Conservation (phyloP, 92 coral and sea anemone species). For the Chrysogorgia sp. region DNA sequence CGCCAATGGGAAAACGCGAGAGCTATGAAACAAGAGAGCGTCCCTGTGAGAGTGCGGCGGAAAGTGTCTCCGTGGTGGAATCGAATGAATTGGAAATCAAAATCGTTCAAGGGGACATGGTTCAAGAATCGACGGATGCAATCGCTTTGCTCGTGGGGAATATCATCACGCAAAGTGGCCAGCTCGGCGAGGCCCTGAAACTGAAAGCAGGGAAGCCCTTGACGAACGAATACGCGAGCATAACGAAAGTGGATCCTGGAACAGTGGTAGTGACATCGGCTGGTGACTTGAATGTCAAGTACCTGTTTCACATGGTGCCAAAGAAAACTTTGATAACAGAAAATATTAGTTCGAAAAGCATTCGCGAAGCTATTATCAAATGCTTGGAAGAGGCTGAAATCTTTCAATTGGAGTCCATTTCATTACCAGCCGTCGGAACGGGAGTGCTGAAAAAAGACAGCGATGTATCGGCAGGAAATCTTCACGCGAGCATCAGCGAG, state of each 20-base stretch:
- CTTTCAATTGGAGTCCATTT: slow-evolving; percentile 17
- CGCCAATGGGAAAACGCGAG: too few relatives aligned
- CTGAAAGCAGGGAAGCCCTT: slow-evolving; percentile 7
- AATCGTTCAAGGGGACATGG: slow-evolving; percentile 34
- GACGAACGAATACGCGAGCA: neutral
- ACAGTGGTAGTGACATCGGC: slow-evolving; percentile 31
- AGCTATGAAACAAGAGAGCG: too few relatives aligned
- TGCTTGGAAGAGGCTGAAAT: slow-evolving; percentile 33
- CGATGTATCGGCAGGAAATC: slow-evolving; percentile 28
- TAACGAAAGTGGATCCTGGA: slow-evolving; percentile 13
- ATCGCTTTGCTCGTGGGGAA: slow-evolving; percentile 22
- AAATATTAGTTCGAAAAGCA: neutral
- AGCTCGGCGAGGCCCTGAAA: slow-evolving; percentile 2
- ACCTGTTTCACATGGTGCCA: slow-evolving; percentile 22
- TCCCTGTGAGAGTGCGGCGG: neutral
- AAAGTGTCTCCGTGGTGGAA: neutral
- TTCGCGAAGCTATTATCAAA: slow-evolving; percentile 2
- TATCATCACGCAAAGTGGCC: slow-evolving; percentile 8
- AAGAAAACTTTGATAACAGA: neutral
- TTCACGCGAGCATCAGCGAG: slow-evolving; percentile 20
- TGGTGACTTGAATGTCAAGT: slow-evolving; percentile 19
- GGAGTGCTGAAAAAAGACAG: slow-evolving; percentile 10
- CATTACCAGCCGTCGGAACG: slow-evolving; percentile 54
- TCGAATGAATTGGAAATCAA: slow-evolving; percentile 16
- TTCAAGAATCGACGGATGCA: slow-evolving; percentile 27